Base-by-base conservation (phyloP, 2,888 invertebrate species). In the Acanthococcus lagerstroemiae region DNA sequence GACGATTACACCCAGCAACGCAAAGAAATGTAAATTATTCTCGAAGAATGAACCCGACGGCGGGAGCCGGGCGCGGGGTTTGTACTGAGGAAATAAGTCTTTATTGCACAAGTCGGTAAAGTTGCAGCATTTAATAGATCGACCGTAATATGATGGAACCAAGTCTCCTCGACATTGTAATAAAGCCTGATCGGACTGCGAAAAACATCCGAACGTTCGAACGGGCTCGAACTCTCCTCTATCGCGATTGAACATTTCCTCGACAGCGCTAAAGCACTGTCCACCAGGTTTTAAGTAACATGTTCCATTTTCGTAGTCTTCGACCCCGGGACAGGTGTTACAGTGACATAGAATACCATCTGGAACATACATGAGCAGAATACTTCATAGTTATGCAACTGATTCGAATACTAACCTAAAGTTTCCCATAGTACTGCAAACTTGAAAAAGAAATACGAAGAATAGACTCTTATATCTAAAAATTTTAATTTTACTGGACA, bases 201-300 rank as follows among this genome's bases (percentile, higher is more conserved):
- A 88, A 75, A 95, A 81, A 75, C 95, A 95, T 27, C 95, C 95
- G 73, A 86, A 92, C 37, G 86, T 86, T 73, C 84, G 81, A 74
- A 90, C 87, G 52, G 86, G 82, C 71, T 86, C 86, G 68, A 81
- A 80, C 55, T 78, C 78, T 21, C 83, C 82, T 7, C 81, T 81
- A 12, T 84, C 84, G 19, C 83, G 80, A 72, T 86, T 84, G 72
- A 81, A 81, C 4, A 86, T 83, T 74, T 87, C 87, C 76, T 90
- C 87, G 21, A 92, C 87, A 26, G 90, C 84, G 68, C 89, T 88
- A 79, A 90, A 95, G 78, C 95, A 95, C 75, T 85, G 86, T 37
- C 93, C 91, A 44, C 90, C 88, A 22, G 84, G 84, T 75, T 84
- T 83, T 27, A 90, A 85, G 73, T 83, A 81, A 79, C 94, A 94